Evolutionary conservation across 1,140 invertebrate genomes (phyloP).

Genomic region (Vollenhovia emeryi): DNA sequence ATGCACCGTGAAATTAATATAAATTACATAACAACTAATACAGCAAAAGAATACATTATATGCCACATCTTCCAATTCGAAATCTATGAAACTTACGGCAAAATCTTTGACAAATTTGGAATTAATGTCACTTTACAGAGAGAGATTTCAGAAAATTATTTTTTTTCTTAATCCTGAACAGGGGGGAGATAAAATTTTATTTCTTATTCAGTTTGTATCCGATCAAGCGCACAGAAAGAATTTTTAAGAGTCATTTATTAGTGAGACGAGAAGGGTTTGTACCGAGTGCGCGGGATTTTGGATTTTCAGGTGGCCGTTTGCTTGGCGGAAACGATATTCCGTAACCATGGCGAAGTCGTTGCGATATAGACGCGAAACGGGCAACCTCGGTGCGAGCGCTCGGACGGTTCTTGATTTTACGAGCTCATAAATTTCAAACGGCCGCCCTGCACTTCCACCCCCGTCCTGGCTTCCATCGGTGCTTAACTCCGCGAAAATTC

Average conservation of each 20-base stretch:
- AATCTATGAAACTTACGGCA: not conserved
- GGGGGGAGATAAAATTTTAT: not conserved
- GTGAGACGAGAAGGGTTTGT: not conserved
- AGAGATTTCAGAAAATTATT: not conserved
- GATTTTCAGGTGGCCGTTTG: conserved; percentile 18
- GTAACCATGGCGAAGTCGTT: conserved; percentile 59
- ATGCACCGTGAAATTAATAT: not conserved
- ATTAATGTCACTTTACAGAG: not conserved
- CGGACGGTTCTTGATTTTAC: conserved; percentile 70
- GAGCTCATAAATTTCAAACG: conserved; percentile 69
- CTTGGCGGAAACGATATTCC: conserved; percentile 42
- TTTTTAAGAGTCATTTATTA: not conserved
- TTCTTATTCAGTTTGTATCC: not conserved
- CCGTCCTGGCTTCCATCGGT: conserved; percentile 58
- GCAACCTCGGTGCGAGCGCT: conserved; percentile 64
- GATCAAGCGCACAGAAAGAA: not conserved
- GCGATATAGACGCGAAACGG: conserved; percentile 56
- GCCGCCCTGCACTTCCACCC: conserved; percentile 46
- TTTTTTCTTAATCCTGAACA: not conserved
- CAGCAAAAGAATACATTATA: too few relatives aligned
- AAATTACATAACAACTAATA: not conserved
- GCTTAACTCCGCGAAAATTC: conserved; percentile 70
- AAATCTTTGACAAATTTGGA: not conserved
- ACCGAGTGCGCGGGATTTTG: not conserved
- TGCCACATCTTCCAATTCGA: not conserved